Evolutionary conservation across 1,140 invertebrate genomes (phyloP).

Genomic region (Panagrolaimus sp.): DNA sequence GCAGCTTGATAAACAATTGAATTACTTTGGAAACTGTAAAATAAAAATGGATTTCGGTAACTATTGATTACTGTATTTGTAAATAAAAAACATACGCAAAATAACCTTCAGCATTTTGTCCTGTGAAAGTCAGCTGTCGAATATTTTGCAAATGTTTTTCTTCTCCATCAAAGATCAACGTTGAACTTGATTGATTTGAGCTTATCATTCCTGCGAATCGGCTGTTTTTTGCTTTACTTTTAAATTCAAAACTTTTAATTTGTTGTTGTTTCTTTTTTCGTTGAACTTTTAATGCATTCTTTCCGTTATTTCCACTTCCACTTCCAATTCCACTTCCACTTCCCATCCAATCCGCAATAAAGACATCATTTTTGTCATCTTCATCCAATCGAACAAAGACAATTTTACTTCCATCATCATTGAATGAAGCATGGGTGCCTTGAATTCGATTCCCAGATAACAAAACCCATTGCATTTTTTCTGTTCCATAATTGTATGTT

Average conservation of each 20-base stretch:
- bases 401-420: conserved; percentile 4
- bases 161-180: not conserved
- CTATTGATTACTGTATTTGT: conserved; percentile 22
- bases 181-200: not conserved
- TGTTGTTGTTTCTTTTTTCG: not conserved
- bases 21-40: conserved; percentile 30
- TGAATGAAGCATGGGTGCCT: not conserved
- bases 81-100: conserved; percentile 28
- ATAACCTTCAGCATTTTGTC: conserved; percentile 44
- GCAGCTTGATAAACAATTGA: conserved; percentile 35
- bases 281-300: not conserved
- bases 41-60: not conserved
- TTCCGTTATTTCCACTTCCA: not conserved
- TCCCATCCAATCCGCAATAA: not conserved
- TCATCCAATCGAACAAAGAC: not conserved
- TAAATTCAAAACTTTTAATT: not conserved
- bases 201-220: not conserved
- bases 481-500: not conserved
- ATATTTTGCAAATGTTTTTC: conserved; percentile 35
- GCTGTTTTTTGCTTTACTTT: not conserved
- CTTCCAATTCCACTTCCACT: not conserved
- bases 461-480: not conserved
- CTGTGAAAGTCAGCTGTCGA: conserved; percentile 36
- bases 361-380: not conserved
- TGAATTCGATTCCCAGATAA: not conserved